Evolutionary conservation across 2,888 invertebrate species (phyloP), one percentile per base, ranked within the genome.

Genomic region (Eristalis arbustorum): DNA sequence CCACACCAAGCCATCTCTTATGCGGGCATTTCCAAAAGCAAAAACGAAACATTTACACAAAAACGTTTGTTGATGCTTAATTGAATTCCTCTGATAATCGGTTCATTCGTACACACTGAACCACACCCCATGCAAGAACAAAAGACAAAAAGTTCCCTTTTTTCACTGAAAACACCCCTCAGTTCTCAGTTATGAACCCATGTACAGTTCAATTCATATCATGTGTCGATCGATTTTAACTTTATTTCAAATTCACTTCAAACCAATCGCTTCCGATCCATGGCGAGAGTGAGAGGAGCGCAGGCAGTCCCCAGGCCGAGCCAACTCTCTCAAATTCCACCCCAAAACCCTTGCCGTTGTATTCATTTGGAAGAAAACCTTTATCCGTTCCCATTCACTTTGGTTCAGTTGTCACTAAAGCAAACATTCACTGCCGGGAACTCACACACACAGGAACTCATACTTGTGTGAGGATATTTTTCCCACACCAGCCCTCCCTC

Each of bases 171-270:
- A 49, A 18, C 49, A n/a, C 8, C 18, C 18, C 18, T 8, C 18
- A 18, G 8, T 18, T 62, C n/a, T n/a, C 61, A 42, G 62, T 80
- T 67, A 80, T 80, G 62, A 80, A 67, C 40, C n/a, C 61, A 72
- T 75, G 62, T 69, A 75, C 75, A 23, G 67, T 63, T 80, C 63
- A 63, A 76, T 80, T 76, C 69, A 71, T 77, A 81, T 81, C 56
- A 42, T 77, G 61, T 69, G 68, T 77, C 77, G 77, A 85, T 85
- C 85, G 85, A 85, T 77, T 85, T 85, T 77, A 81, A 81, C 81
- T 85, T 81, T 85, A 81, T 81, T 81, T 74, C 49, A 68, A 85
- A 85, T 85, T 76, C 77, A 74, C 73, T 81, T 77, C 56, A 72
- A 72, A 73, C 72, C 61, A 80, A 79, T 72, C 79, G 62, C 57